Evolutionary conservation across 2,113 vertebrate species (phyloP).

Genomic region (Pygoscelis antarcticus): DNA sequence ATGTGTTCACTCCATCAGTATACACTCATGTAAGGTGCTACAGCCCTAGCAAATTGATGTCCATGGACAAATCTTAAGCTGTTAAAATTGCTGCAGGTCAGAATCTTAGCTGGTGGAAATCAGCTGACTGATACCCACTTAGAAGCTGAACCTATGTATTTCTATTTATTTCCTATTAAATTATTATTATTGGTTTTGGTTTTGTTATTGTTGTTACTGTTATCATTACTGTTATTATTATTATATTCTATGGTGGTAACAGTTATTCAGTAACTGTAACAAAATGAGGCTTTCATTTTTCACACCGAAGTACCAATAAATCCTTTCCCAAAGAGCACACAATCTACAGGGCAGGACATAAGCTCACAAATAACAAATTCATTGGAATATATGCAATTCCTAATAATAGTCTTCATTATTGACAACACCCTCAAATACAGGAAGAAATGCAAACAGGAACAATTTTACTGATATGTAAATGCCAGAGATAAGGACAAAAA

Average conservation of each 20-base stretch:
- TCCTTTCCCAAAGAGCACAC: neutral
- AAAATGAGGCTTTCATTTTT: neutral
- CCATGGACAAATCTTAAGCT: neutral
- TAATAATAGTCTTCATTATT: neutral
- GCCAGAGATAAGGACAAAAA: neutral
- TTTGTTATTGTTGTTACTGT: neutral
- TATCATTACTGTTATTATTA: neutral
- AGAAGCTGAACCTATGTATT: neutral
- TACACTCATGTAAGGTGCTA: neutral
- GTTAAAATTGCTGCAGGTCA: neutral
- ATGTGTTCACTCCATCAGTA: neutral
- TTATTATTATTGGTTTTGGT: neutral
- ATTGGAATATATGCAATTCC: neutral
- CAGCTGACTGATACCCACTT: neutral
- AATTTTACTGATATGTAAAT: neutral
- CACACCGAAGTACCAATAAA: neutral
- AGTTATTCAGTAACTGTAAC: neutral
- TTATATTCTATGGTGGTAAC: neutral
- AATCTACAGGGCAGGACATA: neutral
- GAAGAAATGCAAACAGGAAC: neutral
- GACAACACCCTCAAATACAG: neutral
- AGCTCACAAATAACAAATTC: neutral
- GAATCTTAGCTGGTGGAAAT: neutral
- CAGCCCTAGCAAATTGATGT: neutral
- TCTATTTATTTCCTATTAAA: neutral